phyloP scores from a whole-genome alignment of 1,140 invertebrate genomes.

The Thalassaphorura encarpata region DNA sequence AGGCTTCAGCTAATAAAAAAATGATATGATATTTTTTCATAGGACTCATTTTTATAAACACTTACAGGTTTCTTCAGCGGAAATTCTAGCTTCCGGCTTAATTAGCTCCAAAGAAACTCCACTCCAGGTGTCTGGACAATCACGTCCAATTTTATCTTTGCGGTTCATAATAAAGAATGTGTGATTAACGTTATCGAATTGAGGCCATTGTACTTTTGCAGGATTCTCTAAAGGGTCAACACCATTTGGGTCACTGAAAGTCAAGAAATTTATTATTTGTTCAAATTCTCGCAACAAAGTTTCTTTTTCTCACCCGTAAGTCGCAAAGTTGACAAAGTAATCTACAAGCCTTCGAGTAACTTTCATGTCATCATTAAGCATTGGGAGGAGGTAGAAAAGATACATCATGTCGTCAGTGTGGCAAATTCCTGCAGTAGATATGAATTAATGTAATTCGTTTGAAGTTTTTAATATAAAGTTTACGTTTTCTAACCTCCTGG shows the following conservation, averaged over 20 bases:
- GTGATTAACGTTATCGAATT: neutral
- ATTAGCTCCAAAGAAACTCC: constrained; percentile 4
- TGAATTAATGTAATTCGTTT: neutral
- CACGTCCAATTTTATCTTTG: neutral
- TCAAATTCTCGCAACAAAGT: neutral
- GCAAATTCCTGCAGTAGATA: neutral
- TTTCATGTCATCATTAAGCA: constrained; percentile 1
- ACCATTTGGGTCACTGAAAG: neutral
- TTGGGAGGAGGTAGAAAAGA: constrained; percentile 1
- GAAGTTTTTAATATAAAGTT: neutral
- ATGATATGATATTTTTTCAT: neutral
- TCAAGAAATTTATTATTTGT: neutral
- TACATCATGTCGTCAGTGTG: constrained; percentile 14
- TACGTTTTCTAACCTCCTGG: neutral
- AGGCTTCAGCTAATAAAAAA: neutral
- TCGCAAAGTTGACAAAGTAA: constrained; percentile 17
- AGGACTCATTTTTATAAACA: neutral
- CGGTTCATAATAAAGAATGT: neutral
- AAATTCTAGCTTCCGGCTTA: neutral
- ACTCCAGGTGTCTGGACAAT: constrained; percentile 6
- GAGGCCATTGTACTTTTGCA: neutral
- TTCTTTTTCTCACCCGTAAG: constrained; percentile 1
- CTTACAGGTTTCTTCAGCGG: neutral
- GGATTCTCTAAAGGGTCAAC: no score
- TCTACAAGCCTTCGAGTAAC: constrained; percentile 5